These are phyloP conservation scores for Sycobia sp. DNA, from an alignment of 1,140 invertebrate genomes.

Conservation along the genomic window DNA sequence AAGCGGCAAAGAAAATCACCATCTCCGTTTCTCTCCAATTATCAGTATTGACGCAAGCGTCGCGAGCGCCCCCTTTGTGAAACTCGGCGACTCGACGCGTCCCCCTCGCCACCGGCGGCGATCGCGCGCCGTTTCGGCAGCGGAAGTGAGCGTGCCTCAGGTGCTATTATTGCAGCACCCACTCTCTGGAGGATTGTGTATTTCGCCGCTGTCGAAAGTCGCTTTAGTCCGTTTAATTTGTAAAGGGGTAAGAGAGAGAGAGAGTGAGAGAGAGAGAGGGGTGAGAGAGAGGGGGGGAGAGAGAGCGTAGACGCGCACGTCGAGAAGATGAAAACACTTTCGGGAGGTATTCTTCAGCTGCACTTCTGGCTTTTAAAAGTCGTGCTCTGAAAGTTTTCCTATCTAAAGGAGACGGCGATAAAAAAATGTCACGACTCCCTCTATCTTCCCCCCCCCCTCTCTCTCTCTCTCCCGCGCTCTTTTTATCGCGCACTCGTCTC, in stretches of 20 bases:
- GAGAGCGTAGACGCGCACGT: no score
- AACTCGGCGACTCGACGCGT: no score
- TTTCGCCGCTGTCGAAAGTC: conserved; percentile 6
- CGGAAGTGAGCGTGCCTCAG: no score
- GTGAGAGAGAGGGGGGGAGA: no score
- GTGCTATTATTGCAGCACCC: not conserved
- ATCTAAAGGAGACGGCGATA: conserved; percentile 11
- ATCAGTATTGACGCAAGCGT: no score
- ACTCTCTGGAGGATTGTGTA: not conserved
- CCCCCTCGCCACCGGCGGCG: no score
- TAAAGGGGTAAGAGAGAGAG: not conserved
- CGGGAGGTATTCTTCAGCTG: not conserved
- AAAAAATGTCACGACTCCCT: conserved; percentile 3
- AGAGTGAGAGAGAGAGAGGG: not conserved
- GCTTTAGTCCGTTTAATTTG: conserved; percentile 18
- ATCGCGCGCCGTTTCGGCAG: no score
- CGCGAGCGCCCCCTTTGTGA: no score
- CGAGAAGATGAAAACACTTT: conserved; percentile 26
- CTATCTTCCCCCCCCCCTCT: not conserved
- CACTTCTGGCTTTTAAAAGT: conserved; percentile 29
- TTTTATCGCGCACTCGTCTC: not conserved
- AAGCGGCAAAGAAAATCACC: no score
- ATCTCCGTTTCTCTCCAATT: no score
- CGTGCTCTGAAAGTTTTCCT: conserved; percentile 24
- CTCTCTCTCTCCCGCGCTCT: not conserved